Evolutionary conservation across 2,888 invertebrate genomes (phyloP).

Genomic region (Agrochola circellaris): DNA sequence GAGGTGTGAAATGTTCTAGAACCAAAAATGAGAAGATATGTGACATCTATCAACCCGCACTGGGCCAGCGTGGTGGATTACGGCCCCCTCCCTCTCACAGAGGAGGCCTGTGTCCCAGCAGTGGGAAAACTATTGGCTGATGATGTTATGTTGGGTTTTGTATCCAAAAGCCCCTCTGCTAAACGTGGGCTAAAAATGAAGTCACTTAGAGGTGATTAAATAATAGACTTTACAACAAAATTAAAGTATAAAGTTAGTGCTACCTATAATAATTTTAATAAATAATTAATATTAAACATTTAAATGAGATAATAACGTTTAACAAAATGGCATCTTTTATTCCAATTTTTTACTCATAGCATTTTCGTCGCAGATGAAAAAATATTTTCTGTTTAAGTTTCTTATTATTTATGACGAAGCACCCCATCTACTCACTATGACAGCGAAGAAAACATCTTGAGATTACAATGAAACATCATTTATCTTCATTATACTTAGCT

Average conservation of each 20-base stretch:
- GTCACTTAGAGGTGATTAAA: background rate
- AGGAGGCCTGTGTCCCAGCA: too few relatives aligned
- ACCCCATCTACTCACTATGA: slow-evolving; percentile 19
- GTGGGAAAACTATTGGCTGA: too few relatives aligned
- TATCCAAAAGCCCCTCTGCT: background rate
- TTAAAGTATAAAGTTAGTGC: background rate
- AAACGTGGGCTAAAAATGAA: background rate
- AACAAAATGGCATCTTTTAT: background rate
- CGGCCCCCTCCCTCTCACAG: too few relatives aligned
- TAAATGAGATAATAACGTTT: slow-evolving; percentile 19
- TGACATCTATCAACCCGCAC: too few relatives aligned
- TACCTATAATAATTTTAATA: background rate
- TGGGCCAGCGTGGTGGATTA: too few relatives aligned
- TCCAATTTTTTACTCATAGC: background rate
- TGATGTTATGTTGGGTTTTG: too few relatives aligned
- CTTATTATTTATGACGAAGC: slow-evolving; percentile 27
- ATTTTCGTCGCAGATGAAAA: slow-evolving; percentile 2
- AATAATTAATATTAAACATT: too few relatives aligned
- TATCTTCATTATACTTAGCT: slow-evolving; percentile 42
- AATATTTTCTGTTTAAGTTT: slow-evolving; percentile 11
- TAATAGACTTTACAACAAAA: background rate
- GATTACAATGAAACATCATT: slow-evolving; percentile 29
- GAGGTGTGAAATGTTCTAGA: too few relatives aligned
- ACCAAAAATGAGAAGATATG: too few relatives aligned
- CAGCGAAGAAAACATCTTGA: slow-evolving; percentile 28